Evolutionary conservation across 2,888 invertebrate genomes (phyloP).

Genomic region (Gerris lacustris): DNA sequence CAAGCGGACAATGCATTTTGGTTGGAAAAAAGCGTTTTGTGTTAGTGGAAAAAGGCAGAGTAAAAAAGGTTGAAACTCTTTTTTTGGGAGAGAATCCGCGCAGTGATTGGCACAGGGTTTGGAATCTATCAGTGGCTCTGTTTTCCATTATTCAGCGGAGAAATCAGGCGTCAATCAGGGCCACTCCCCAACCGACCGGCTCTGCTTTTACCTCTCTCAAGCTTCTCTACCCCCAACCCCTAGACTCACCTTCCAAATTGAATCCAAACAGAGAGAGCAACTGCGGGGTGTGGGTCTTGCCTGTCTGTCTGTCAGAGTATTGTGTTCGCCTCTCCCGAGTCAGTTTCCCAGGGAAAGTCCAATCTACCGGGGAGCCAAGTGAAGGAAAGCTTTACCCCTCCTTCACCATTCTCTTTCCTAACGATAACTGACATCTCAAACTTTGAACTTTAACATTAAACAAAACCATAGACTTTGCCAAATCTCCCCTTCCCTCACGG

Average conservation of each 20-base stretch:
- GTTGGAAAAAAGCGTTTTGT: no score
- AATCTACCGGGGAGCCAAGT: background rate
- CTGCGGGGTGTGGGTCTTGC: background rate
- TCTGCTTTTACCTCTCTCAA: background rate
- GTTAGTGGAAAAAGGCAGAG: no score
- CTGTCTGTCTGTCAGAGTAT: no score
- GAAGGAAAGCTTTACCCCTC: background rate
- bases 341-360: background rate
- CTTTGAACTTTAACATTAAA: background rate
- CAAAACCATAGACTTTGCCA: background rate
- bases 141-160: constrained; percentile 6
- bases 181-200: background rate
- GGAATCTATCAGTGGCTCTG: constrained; percentile 8
- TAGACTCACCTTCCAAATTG: constrained; percentile 4
- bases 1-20: no score
- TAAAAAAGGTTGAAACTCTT: no score
- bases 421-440: constrained; percentile 8
- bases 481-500: no score
- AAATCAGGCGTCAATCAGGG: constrained; percentile 10
- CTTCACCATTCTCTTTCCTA: background rate
- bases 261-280: constrained; percentile 4
- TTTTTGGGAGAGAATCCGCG: background rate
- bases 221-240: background rate
- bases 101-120: background rate
- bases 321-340: background rate